Conservation (phyloP, 2,113 vertebrate species). For the Colistium nudipinnis region DNA sequence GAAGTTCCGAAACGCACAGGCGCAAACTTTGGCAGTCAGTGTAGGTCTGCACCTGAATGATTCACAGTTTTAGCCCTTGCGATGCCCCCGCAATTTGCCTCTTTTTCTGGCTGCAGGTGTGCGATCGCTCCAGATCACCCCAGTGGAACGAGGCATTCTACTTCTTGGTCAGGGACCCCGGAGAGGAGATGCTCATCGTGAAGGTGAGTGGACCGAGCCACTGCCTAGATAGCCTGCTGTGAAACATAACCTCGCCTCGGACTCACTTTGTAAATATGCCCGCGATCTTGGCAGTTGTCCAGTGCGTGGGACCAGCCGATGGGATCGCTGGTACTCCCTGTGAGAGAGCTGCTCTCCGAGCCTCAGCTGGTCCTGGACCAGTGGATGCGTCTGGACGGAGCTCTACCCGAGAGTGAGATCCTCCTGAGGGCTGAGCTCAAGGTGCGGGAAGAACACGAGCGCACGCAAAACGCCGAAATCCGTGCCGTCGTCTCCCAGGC, state of each 20-base stretch:
- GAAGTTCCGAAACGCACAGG: neutral
- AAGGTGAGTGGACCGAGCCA: conserved; percentile 79
- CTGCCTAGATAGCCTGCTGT: neutral
- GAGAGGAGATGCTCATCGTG: conserved; percentile 83
- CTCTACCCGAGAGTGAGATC: conserved; percentile 82
- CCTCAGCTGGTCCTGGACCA: conserved; percentile 84
- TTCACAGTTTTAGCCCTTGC: too few relatives aligned
- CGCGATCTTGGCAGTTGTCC: conserved; percentile 65
- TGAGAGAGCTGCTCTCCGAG: conserved; percentile 82
- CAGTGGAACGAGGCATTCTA: conserved; percentile 86
- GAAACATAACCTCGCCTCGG: neutral
- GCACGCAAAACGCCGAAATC: neutral
- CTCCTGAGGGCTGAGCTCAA: conserved; percentile 88
- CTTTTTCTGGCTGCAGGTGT: conserved; percentile 72
- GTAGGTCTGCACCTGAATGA: neutral
- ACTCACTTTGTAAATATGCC: conserved; percentile 1
- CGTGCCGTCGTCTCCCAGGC: neutral
- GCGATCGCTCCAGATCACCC: conserved; percentile 81
- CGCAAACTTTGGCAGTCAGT: neutral
- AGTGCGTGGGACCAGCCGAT: conserved; percentile 81
- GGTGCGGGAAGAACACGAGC: conserved; percentile 69
- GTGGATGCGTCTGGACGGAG: conserved; percentile 84
- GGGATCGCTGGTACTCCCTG: conserved; percentile 84
- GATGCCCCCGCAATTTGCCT: too few relatives aligned
- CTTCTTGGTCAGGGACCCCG: conserved; percentile 84